Evolutionary conservation across 1,140 invertebrate species (phyloP), one percentile per base, ranked within the genome.

Genomic region (Leptonema lineaticorne): DNA sequence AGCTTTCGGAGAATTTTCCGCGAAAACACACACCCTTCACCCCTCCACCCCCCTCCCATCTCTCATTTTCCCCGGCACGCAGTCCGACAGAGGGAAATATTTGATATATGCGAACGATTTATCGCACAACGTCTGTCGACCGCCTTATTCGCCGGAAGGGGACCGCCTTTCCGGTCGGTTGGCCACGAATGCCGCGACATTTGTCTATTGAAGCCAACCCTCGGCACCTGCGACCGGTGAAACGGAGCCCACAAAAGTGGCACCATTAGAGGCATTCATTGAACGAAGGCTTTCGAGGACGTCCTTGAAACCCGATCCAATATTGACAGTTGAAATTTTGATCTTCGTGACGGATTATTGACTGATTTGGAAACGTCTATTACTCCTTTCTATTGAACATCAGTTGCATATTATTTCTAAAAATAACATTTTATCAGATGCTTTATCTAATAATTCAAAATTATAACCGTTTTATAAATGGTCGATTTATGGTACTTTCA

Each of bases 21-120:
- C 24, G 45, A 62, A 62, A 33, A 62, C 59, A 60, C 28, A 27
- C n/a, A 53, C 50, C 7, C 50, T 41, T 14, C 48, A 20, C 24
- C 48, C n/a, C n/a, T n/a, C n/a, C n/a, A n/a, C n/a, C n/a, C n/a
- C n/a, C n/a, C n/a, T n/a, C n/a, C n/a, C n/a, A n/a, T n/a, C n/a
- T n/a, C n/a, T n/a, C n/a, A n/a, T n/a, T n/a, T n/a, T n/a, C n/a
- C n/a, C n/a, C 20, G 48, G 18, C 24, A 45, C 37, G 37, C 50
- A 8, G 16, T 53, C 9, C 45, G 59, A 62, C 59, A 62, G 59
- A 62, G 59, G 59, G 59, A 56, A 56, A 53, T 41, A 57, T 66
- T 66, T 66, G 63, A 66, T 66, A 53, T 66, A 66, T 66, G 48
- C 63, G 48, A 50, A 66, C 53, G 63, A 66, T 66, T 66, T 66